Evolutionary conservation across 2,113 vertebrate genomes (phyloP).

Genomic region (Coracopsis vasa): DNA sequence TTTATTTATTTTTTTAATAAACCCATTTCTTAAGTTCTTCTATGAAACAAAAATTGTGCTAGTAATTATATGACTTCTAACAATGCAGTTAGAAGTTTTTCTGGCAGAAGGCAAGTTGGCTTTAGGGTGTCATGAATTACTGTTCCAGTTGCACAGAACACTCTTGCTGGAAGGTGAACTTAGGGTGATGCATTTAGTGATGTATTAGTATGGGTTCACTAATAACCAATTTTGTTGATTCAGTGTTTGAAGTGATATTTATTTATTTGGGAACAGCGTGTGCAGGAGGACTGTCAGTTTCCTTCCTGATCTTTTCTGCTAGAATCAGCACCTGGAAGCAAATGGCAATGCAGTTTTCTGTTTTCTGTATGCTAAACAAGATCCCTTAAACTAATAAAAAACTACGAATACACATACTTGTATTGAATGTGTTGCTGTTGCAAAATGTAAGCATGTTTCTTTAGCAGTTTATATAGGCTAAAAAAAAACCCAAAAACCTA

Average conservation of each 20-base stretch:
- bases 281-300: not conserved
- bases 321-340: not conserved
- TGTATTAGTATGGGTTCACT: not conserved
- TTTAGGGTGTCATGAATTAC: not conserved
- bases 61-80: not conserved
- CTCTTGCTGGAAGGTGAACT: not conserved
- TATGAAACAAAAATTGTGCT: not conserved
- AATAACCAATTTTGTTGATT: not conserved
- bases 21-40: not conserved
- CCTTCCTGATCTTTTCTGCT: not conserved
- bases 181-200: not conserved
- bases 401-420: not conserved
- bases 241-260: not conserved
- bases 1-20: not conserved
- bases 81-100: not conserved
- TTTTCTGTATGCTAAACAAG: not conserved
- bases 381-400: not conserved
- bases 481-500: not conserved
- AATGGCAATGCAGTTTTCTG: not conserved
- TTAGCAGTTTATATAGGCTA: not conserved
- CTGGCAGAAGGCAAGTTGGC: not conserved
- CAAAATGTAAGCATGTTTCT: not conserved
- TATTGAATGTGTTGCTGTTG: not conserved
- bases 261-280: not conserved
- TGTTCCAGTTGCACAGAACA: not conserved